Evolutionary conservation across 2,113 vertebrate genomes (phyloP).

Genomic region (Montifringilla adamsi): DNA sequence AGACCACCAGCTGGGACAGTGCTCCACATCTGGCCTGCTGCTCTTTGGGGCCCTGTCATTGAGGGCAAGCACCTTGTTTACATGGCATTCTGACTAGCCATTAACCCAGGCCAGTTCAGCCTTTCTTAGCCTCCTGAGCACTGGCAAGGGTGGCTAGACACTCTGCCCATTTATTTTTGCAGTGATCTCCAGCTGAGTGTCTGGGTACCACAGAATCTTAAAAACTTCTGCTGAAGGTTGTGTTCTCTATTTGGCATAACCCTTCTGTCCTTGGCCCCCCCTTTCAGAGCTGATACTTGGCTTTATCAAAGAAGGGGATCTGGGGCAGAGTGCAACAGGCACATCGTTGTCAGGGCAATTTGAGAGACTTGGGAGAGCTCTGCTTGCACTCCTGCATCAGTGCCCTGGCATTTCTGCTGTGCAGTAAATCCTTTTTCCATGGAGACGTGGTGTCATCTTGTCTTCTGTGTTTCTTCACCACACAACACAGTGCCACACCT

Average conservation of each 20-base stretch:
- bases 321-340: background rate
- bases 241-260: accelerated
- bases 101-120: background rate
- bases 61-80: background rate
- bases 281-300: background rate
- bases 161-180: background rate
- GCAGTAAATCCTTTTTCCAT: background rate
- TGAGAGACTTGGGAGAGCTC: background rate
- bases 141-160: background rate
- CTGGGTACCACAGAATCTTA: background rate
- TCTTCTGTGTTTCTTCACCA: background rate
- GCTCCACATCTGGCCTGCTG: background rate
- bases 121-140: background rate
- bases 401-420: background rate
- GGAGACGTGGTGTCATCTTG: background rate
- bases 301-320: background rate
- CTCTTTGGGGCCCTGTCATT: background rate
- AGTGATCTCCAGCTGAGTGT: background rate
- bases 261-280: background rate
- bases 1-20: background rate
- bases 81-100: background rate
- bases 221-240: background rate
- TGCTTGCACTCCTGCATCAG: background rate
- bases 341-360: background rate
- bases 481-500: background rate